phyloP scores from a whole-genome alignment of 2,113 vertebrate genomes.

The Corythornis cristatus region DNA sequence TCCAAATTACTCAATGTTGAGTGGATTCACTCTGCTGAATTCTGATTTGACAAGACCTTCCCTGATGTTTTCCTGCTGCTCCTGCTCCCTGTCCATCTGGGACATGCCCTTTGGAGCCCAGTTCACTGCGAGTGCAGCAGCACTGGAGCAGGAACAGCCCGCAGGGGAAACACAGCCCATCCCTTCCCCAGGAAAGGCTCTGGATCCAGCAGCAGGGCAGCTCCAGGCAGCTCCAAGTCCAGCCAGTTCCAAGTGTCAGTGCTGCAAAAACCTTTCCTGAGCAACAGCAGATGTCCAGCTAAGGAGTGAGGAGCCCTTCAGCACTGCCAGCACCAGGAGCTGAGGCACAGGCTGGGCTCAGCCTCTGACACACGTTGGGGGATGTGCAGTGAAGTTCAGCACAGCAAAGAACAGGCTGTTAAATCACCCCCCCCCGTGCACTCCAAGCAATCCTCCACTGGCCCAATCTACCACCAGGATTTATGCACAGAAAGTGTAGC shows the following conservation, averaged over 20 bases:
- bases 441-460: constrained; percentile 55
- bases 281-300: background rate
- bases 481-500: constrained; percentile 53
- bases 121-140: background rate
- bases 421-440: constrained; percentile 43
- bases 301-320: background rate
- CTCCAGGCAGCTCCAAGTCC: background rate
- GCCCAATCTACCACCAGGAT: constrained; percentile 62
- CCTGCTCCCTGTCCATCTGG: background rate
- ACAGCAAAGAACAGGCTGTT: constrained; percentile 12
- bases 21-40: background rate
- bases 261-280: background rate
- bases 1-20: background rate
- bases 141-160: background rate
- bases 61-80: background rate
- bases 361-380: background rate
- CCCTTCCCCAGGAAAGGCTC: background rate
- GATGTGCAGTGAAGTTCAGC: constrained; percentile 45
- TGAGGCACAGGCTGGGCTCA: background rate
- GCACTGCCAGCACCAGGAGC: background rate
- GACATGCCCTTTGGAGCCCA: background rate
- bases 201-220: background rate
- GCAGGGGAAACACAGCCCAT: background rate
- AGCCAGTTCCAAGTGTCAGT: background rate
- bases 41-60: background rate